Conservation (phyloP, 2,113 vertebrate species). For the Rallus limicola region DNA sequence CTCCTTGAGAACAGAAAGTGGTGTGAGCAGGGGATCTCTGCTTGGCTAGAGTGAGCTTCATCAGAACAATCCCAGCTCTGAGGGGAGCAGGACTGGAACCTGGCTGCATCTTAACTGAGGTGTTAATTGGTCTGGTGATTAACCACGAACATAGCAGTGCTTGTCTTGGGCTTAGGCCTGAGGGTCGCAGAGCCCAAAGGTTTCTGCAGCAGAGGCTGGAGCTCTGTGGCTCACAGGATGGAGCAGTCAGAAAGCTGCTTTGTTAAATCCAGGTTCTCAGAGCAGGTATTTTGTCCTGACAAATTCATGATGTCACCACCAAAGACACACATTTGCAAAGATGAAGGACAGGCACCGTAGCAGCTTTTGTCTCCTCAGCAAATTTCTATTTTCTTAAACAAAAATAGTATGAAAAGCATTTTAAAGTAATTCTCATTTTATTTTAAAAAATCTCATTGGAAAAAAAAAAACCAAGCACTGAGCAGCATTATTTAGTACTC, state of each 20-base stretch:
- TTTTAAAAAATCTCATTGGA: neutral
- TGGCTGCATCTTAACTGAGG: neutral
- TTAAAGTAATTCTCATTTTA: neutral
- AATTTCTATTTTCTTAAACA: fast-evolving
- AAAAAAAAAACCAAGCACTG: neutral
- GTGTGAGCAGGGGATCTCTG: neutral
- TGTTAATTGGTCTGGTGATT: neutral
- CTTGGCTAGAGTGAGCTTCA: neutral
- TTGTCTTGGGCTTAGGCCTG: neutral
- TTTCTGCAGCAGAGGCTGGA: neutral
- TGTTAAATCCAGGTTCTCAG: neutral
- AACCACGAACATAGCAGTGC: neutral
- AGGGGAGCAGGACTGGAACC: neutral
- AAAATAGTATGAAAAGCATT: neutral
- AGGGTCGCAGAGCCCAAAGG: neutral
- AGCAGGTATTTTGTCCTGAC: neutral
- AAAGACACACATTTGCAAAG: neutral
- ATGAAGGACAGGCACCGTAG: neutral
- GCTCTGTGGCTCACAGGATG: neutral
- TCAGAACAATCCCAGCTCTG: neutral
- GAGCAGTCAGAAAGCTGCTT: neutral
- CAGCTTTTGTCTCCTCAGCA: neutral
- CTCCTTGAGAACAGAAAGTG: neutral
- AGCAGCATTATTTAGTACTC: neutral
- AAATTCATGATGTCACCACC: neutral